Evolutionary conservation across 37 sponge, comb jelly and placozoan species (phyloP), one percentile per base, ranked within the genome.

Genomic region (Aplysina aerophoba): DNA sequence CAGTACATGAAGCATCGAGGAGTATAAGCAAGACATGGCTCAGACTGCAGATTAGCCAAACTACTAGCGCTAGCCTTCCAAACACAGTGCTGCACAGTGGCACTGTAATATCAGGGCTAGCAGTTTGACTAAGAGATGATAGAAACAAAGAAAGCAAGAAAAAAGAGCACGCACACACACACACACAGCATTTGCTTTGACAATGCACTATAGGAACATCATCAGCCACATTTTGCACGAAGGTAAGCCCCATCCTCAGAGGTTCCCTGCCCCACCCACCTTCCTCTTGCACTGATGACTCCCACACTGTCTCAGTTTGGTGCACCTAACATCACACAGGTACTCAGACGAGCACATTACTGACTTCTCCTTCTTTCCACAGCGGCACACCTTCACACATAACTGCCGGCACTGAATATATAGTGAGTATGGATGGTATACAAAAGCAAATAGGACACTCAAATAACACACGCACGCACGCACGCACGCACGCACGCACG

Each of bases 261-360:
- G n/a, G n/a, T n/a, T n/a, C n/a, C n/a, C n/a, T 40, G 39, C 83
- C 64, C 25, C 21, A 6, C 87, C 17, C 24, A 93, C 96, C 92
- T 93, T 98, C 56, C 96, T 89, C 84, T 82, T 84, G 67, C 98
- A 98, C 82, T 85, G 97, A 81, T 98, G 98, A 27, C 89, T 58
- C 5, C 93, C 93, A 87, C 98, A 98, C 60, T 95, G 85, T 64
- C 92, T 87, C 80, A 80, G 36, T 5, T 54, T 69, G 61, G 77
- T 61, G 50, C 98, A 98, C 81, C 88, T 93, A 12, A 54, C 62
- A 55, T 98, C 98, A 90, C 98, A 98, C 14, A 91, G 61, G 39
- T 85, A 87, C 38, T 90, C 91, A n/a, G 81, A 67, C 33, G 61
- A n/a, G 67, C 98, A 98, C 4, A 80, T 33, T 27, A 95, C 83